Base-by-base conservation (phyloP, 2,797 vertebrate species). In the Chromobotia macracanthus region DNA sequence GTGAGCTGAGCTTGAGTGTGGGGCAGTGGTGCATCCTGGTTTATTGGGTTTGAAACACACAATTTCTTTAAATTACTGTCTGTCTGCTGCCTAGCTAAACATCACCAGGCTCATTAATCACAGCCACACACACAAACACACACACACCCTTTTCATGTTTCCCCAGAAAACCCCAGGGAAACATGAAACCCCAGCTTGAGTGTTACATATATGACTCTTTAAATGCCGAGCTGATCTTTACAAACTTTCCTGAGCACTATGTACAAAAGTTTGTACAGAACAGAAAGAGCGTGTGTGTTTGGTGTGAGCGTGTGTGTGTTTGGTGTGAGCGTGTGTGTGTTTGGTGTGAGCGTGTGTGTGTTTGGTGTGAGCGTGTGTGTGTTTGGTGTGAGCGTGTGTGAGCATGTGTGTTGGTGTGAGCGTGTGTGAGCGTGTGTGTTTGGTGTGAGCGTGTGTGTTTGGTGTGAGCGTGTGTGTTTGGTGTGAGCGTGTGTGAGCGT, bases 31-130 rank as follows among this genome's bases (percentile, higher is more conserved):
- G 58, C 44, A 23, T 67, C 21, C 35, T 28, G 50, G 50, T 66
- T 77, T 68, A 77, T 68, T 68, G 38, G 53, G 18, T 77, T 65
- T 77, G 51, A 92, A 92, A 90, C 79, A 84, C 87, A 88, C 86
- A 89, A 91, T 91, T 93, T 94, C 93, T 94, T 93, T 92, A 91
- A 93, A 93, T 93, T 93, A 92, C 92, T 92, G 91, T 93, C 92
- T 89, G 90, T 90, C 90, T 91, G 84, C 89, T 90, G 90, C 91
- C n/a, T 91, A 92, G 92, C 93, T 92, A 93, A 93, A 92, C 93
- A 92, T 93, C 92, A 93, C 91, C 84, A 89, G 90, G 90, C 92
- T 87, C 84, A 95, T 95, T 92, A 91, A 94, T 94, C 94, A 92
- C 84, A 56, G 75, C 89, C 92, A 90, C 93, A 91, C 61, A 75